phyloP scores from a whole-genome alignment of 2,888 invertebrate species.

The Spilosoma lubricipeda region DNA sequence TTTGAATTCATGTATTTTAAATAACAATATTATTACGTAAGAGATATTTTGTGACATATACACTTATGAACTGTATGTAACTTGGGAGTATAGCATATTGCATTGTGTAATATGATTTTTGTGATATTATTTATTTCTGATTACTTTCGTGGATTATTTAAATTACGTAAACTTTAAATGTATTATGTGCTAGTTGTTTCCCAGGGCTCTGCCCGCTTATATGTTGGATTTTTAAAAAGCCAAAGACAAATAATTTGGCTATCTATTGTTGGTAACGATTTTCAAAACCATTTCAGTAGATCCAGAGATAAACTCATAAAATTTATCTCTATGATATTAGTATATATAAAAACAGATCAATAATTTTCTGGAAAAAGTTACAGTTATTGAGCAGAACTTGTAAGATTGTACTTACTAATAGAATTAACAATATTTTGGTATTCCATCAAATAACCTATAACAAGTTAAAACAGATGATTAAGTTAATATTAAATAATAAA shows the following conservation, averaged over 20 bases:
- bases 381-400: conserved; percentile 59
- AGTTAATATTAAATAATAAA: conserved; percentile 46
- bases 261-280: too few species aligned
- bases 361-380: conserved; percentile 31
- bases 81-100: conserved; percentile 33
- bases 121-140: conserved; percentile 51
- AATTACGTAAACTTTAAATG: conserved; percentile 35
- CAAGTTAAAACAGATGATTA: conserved; percentile 37
- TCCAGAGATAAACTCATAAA: too few species aligned
- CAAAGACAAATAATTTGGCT: too few species aligned
- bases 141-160: conserved; percentile 27
- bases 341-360: conserved; percentile 16
- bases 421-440: conserved; percentile 39
- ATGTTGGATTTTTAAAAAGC: too few species aligned
- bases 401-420: conserved; percentile 51
- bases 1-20: conserved; percentile 3
- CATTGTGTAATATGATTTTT: conserved; percentile 38
- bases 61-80: conserved; percentile 36
- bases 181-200: conserved; percentile 35
- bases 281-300: too few species aligned
- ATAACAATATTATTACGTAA: conserved; percentile 5
- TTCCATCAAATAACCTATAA: conserved; percentile 22
- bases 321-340: too few species aligned
- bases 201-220: too few species aligned
- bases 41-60: conserved; percentile 40